Evolutionary conservation across 2,888 invertebrate species (phyloP).

Genomic region (Tetragnatha montana): DNA sequence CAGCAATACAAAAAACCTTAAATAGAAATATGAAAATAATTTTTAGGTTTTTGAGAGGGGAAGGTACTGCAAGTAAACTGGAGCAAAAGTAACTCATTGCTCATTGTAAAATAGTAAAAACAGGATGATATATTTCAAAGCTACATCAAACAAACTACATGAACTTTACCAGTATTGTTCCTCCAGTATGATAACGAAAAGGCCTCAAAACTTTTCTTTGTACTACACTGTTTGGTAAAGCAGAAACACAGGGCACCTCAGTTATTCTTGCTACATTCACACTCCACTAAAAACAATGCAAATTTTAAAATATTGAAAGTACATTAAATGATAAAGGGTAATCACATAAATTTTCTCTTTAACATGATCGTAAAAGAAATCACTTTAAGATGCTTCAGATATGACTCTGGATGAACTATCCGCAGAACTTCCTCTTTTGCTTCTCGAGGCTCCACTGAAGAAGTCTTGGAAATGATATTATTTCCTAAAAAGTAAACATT

Average conservation of each 20-base stretch:
- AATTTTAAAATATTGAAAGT: background rate
- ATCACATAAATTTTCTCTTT: background rate
- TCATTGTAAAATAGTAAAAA: no score
- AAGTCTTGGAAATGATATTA: slow-evolving; percentile 81
- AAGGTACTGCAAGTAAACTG: background rate
- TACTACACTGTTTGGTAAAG: slow-evolving; percentile 86
- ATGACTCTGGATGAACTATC: slow-evolving; percentile 85
- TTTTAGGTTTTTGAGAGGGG: background rate
- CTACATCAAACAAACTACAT: no score
- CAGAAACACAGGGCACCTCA: slow-evolving; percentile 84
- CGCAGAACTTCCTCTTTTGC: slow-evolving; percentile 84
- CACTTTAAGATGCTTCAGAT: slow-evolving; percentile 84
- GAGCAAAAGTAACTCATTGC: background rate
- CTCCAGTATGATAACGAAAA: slow-evolving; percentile 88
- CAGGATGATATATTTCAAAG: no score
- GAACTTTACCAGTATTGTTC: slow-evolving; percentile 81
- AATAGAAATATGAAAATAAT: background rate
- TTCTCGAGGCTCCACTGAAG: slow-evolving; percentile 83
- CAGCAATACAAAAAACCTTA: no score
- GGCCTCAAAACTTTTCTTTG: slow-evolving; percentile 86
- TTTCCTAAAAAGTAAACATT: slow-evolving; percentile 77
- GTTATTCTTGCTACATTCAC: slow-evolving; percentile 86
- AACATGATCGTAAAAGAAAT: background rate
- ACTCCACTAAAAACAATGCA: slow-evolving; percentile 82
- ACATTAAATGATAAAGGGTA: background rate